Evolutionary conservation across 2,888 invertebrate species (phyloP), one percentile per base, ranked within the genome.

Genomic region (Druceiella hillmani): DNA sequence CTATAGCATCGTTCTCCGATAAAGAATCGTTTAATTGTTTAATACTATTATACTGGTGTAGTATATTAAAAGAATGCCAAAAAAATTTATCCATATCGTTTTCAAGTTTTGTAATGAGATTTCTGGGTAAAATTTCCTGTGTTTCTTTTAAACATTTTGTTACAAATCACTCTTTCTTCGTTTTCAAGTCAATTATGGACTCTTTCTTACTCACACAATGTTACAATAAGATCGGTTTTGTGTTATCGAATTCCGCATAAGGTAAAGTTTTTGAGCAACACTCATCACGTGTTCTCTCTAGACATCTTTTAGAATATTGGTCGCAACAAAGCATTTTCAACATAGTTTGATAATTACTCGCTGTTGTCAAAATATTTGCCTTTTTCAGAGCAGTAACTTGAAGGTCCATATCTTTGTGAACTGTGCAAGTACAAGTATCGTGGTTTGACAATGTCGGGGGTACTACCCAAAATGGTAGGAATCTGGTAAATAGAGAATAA

Each of bases 361-460:
- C 43, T 42, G 40, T 44, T 43, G 31, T 35, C 13, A 49, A 40
- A 22, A 48, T 48, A 33, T 48, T 33, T 45, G 43, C 46, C 13
- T 40, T 46, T 40, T 43, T 43, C 38, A 49, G 36, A 40, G 48
- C 47, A 40, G 43, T 24, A 29, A 48, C 34, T 45, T 38, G 38
- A 43, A 47, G 42, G 42, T 46, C 46, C 29, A 46, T 45, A 35
- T 46, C 50, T 46, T 43, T 50, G 43, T 47, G 51, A 10, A 25
- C 37, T 24, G 35, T 43, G 41, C 49, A 54, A 44, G n/a, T 20
- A 42, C 49, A 53, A 17, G 52, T 53, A 24, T 54, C 50, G 24
- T 50, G 49, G 33, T 50, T 44, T 30, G 41, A 20, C 15, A 47
- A 33, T 37, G 43, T 50, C 36, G 53, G 51, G 25, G 39, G 12